These are phyloP conservation scores for Centropristis striata DNA, from an alignment of 2,113 vertebrate species.

Conservation along the genomic window DNA sequence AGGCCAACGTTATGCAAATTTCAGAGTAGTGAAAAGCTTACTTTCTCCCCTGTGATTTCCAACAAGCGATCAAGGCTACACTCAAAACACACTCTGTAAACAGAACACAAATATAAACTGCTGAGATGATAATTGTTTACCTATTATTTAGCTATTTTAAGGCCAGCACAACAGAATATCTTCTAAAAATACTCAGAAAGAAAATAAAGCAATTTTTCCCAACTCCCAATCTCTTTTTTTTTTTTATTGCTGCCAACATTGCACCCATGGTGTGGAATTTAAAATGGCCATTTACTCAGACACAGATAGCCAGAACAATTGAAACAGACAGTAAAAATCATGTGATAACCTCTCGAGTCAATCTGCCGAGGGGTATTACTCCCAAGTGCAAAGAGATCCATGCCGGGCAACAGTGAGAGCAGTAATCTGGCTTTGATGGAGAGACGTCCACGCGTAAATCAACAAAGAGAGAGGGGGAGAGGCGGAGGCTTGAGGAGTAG, in stretches of 20 bases:
- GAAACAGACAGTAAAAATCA: constrained; percentile 29
- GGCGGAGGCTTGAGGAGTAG: constrained; percentile 42
- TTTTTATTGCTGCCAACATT: constrained; percentile 3
- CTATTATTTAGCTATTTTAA: constrained; percentile 7
- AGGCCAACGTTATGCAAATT: constrained; percentile 73
- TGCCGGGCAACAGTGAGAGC: constrained; percentile 53
- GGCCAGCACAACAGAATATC: not conserved
- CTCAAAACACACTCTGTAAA: constrained; percentile 18
- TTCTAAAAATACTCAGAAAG: constrained; percentile 4
- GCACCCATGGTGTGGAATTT: not conserved
- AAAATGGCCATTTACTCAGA: constrained; percentile 19
- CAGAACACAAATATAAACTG: constrained; percentile 22
- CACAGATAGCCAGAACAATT: constrained; percentile 23
- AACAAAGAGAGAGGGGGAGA: constrained; percentile 51
- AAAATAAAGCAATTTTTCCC: constrained; percentile 8
- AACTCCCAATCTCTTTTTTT: not conserved
- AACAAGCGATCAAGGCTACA: constrained; percentile 29
- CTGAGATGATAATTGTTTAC: constrained; percentile 4
- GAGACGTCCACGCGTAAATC: constrained; percentile 66
- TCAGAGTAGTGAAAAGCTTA: constrained; percentile 15
- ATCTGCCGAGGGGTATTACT: constrained; percentile 42
- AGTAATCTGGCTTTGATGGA: constrained; percentile 78
- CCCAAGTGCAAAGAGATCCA: constrained; percentile 64
- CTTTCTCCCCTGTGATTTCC: constrained; percentile 38
- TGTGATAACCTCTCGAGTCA: constrained; percentile 39